These are phyloP conservation scores for Rutpela maculata DNA, from an alignment of 2,888 invertebrate genomes.

Conservation along the genomic window DNA sequence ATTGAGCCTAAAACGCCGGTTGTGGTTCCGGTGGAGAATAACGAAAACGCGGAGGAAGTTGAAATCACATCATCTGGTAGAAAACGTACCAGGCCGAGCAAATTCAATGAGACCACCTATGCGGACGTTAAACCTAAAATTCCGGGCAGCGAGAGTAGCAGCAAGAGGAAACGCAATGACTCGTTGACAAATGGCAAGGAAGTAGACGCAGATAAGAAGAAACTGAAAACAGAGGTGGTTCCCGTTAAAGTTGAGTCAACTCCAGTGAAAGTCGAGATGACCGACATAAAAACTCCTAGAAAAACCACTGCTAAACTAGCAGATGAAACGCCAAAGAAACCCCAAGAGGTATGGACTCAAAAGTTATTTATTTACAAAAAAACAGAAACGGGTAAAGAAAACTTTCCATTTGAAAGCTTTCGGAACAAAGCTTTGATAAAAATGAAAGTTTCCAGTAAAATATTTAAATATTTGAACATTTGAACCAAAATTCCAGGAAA, in stretches of 20 bases:
- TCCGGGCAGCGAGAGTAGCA: slow-evolving; percentile 49
- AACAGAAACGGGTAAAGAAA: too few species aligned
- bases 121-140: slow-evolving; percentile 70
- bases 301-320: slow-evolving; percentile 20
- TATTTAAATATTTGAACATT: too few species aligned
- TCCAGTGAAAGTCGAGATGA: slow-evolving; percentile 35
- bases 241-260: slow-evolving; percentile 9
- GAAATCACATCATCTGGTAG: slow-evolving; percentile 81
- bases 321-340: slow-evolving; percentile 44
- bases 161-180: slow-evolving; percentile 68
- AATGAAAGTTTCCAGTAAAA: too few species aligned
- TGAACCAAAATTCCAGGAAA: too few species aligned
- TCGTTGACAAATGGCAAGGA: slow-evolving; percentile 60
- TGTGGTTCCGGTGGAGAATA: slow-evolving; percentile 46
- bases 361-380: not conserved
- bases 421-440: too few species aligned
- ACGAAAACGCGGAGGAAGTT: slow-evolving; percentile 68
- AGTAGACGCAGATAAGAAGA: slow-evolving; percentile 65
- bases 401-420: too few species aligned
- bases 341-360: slow-evolving; percentile 22
- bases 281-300: slow-evolving; percentile 28
- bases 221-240: slow-evolving; percentile 54
- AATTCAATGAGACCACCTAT: slow-evolving; percentile 81
- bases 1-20: slow-evolving; percentile 56
- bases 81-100: slow-evolving; percentile 79